phyloP scores from a whole-genome alignment of 1,140 invertebrate genomes.

The Plectrocnemia conspersa region DNA sequence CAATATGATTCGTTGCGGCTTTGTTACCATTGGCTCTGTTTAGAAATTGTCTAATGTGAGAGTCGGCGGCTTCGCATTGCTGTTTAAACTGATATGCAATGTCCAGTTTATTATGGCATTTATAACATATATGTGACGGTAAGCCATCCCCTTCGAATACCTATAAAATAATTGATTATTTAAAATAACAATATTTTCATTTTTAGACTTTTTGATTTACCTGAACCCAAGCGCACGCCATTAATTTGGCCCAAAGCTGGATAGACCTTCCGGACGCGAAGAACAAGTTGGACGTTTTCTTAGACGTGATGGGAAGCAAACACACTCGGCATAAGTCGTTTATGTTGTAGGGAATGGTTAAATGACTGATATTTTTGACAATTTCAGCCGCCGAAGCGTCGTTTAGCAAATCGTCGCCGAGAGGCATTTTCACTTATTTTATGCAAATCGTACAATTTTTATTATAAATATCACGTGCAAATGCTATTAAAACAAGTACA shows the following conservation, averaged over 20 bases:
- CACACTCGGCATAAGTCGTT: slow-evolving; percentile 33
- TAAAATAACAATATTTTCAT: slow-evolving; percentile 2
- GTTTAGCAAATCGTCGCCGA: not conserved
- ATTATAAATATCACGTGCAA: too few species aligned
- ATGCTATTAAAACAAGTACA: too few species aligned
- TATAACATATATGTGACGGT: slow-evolving; percentile 40
- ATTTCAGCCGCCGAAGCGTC: not conserved
- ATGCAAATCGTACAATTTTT: too few species aligned
- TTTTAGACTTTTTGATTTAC: slow-evolving; percentile 8
- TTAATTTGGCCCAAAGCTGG: slow-evolving; percentile 34
- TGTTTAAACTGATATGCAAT: slow-evolving; percentile 45
- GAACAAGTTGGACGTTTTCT: slow-evolving; percentile 32
- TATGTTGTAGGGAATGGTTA: slow-evolving; percentile 26
- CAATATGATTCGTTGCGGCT: slow-evolving; percentile 19
- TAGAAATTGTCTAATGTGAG: slow-evolving; percentile 29
- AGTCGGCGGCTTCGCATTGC: slow-evolving; percentile 45
- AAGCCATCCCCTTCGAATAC: slow-evolving; percentile 43
- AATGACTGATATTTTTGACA: not conserved
- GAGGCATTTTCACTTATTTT: slow-evolving; percentile 1
- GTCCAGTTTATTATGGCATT: slow-evolving; percentile 42
- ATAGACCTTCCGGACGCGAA: slow-evolving; percentile 28
- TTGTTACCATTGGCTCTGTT: slow-evolving; percentile 25
- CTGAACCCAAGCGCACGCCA: slow-evolving; percentile 36
- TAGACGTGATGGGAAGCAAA: slow-evolving; percentile 23
- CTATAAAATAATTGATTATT: slow-evolving; percentile 34